phyloP scores from a whole-genome alignment of 1,140 invertebrate genomes.

The Pseudachorutes palmiensis region DNA sequence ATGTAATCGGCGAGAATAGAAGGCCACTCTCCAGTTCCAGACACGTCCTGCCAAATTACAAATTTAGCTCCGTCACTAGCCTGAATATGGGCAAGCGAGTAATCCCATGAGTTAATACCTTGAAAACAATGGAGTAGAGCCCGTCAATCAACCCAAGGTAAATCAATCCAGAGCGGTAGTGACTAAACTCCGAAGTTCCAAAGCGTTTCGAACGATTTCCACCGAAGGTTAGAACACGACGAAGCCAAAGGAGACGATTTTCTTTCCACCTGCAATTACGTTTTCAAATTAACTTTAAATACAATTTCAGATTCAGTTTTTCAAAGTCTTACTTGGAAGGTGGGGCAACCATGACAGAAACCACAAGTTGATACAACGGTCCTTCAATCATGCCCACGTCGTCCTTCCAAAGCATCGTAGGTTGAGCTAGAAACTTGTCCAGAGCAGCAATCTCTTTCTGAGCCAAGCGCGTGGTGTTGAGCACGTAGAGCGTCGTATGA shows the following conservation, averaged over 20 bases:
- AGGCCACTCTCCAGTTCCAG: constrained; percentile 66
- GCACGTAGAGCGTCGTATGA: constrained; percentile 90
- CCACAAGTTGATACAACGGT: constrained; percentile 71
- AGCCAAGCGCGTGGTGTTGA: constrained; percentile 76
- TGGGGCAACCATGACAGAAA: constrained; percentile 69
- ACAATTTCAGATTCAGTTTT: background rate
- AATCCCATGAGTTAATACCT: no score
- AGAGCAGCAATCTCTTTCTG: constrained; percentile 64
- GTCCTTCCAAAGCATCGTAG: constrained; percentile 61
- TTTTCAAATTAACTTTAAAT: background rate
- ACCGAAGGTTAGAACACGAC: constrained; percentile 65
- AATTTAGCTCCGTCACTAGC: constrained; percentile 6
- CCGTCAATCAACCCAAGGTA: constrained; percentile 73
- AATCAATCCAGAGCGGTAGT: constrained; percentile 49
- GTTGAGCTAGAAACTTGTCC: constrained; percentile 53
- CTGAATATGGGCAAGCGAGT: no score
- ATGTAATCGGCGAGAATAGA: constrained; percentile 83
- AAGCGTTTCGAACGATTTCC: constrained; percentile 60
- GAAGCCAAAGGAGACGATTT: constrained; percentile 53
- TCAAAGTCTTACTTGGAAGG: constrained; percentile 55
- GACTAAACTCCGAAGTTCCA: constrained; percentile 42
- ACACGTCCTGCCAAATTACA: constrained; percentile 53
- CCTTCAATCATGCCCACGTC: constrained; percentile 80
- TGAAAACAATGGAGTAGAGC: constrained; percentile 66
- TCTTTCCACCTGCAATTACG: constrained; percentile 31